These are phyloP conservation scores for Myzus persicae DNA, from an alignment of 1,140 invertebrate species.

Conservation along the genomic window DNA sequence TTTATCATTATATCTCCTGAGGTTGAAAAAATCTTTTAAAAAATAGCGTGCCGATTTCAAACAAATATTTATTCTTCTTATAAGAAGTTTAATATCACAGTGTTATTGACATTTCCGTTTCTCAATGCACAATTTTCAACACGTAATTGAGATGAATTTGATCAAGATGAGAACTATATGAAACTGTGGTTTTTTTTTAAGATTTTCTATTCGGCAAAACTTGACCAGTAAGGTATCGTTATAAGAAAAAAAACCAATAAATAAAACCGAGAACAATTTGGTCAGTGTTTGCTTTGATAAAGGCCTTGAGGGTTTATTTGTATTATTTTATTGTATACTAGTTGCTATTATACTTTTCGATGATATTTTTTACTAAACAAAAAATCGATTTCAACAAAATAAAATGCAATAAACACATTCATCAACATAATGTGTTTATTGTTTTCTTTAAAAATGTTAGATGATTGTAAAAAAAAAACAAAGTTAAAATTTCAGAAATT, in stretches of 20 bases:
- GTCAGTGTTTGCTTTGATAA: not conserved
- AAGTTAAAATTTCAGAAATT: not conserved
- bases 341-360: not conserved
- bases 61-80: constrained; percentile 10
- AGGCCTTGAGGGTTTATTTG: not conserved
- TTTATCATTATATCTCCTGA: not conserved
- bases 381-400: not conserved
- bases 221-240: not conserved
- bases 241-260: constrained; percentile 29
- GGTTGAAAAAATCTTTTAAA: not conserved
- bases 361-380: not conserved
- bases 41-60: not conserved
- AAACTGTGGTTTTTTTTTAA: not conserved
- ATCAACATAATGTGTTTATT: not conserved
- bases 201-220: not conserved
- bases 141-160: constrained; percentile 13
- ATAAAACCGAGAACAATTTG: constrained; percentile 24
- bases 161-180: constrained; percentile 13
- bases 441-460: not conserved
- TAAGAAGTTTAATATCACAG: constrained; percentile 6
- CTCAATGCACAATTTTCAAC: not conserved
- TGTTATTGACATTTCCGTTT: not conserved
- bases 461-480: not conserved
- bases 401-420: not conserved
- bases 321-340: not conserved